phyloP scores from a whole-genome alignment of 2,797 vertebrate genomes.

The Linurgus olivaceus region DNA sequence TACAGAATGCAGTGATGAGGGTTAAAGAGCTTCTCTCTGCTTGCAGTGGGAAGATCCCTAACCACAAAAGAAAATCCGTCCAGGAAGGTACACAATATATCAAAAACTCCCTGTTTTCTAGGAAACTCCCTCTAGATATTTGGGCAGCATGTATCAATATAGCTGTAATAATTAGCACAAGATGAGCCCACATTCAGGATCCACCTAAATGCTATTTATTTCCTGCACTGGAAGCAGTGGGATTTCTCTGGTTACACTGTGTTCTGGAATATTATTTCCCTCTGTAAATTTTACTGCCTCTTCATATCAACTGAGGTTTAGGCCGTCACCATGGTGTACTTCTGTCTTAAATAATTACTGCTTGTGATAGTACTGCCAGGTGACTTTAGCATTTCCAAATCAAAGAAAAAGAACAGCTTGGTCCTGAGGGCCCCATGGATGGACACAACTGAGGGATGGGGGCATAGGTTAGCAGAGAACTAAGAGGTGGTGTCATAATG shows the following conservation, averaged over 20 bases:
- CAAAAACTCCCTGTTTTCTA: not conserved
- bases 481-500: fast-evolving
- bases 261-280: not conserved
- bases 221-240: not conserved
- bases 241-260: not conserved
- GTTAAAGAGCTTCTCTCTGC: not conserved
- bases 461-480: not conserved
- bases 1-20: not conserved
- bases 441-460: fast-evolving
- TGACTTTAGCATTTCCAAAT: not conserved
- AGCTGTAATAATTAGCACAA: not conserved
- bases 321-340: not conserved
- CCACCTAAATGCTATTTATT: not conserved
- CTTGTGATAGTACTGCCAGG: not conserved
- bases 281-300: not conserved
- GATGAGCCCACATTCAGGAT: not conserved
- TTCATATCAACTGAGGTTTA: not conserved
- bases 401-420: not conserved
- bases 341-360: not conserved
- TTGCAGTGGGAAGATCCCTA: not conserved
- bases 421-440: not conserved
- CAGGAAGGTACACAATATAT: not conserved
- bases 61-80: not conserved
- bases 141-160: not conserved
- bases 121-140: not conserved